Base-by-base conservation (phyloP, 2,113 vertebrate genomes). In the Calyptomena viridis region DNA sequence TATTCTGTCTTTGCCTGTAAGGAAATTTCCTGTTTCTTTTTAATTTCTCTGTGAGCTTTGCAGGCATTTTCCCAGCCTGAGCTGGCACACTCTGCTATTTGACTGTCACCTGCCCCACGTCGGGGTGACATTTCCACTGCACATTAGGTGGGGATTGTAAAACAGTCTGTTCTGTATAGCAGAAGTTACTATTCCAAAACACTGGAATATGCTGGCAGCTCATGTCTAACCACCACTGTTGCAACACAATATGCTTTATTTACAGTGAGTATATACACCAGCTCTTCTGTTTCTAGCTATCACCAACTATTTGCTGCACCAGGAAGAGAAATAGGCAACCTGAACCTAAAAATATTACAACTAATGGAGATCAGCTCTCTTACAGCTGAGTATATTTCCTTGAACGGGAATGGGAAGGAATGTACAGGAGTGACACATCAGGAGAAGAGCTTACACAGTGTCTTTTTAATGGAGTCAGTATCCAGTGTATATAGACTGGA, bases 271-370 rank as follows among this genome's bases (percentile, higher is more conserved):
- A 42, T 56, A 63, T 69, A 90, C 68, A 94, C 8, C 24, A 44
- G 64, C n/a, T 90, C 92, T 96, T 95, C 90, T 91, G 75, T 96
- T 93, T 95, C 92, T 77, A 90, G 78, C 79, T 86, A 92, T 92
- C 40, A 60, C 37, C 88, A 95, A 78, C 63, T 68, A 92, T 84
- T 93, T 93, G 47, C 49, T 21, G 22, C 63, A 73, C 71, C 64
- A 93, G 89, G 97, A 95, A 83, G 77, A 75, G 68, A 62, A 93
- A 78, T 4, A 84, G 56, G 22, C 30, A 74, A 39, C 92, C 44
- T 83, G 86, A 96, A 77, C 62, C 12, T 90, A 92, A 93, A 37
- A 79, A 18, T 42, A 64, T 16, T 33, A 46, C 39, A 93, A 84
- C 31, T 84, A 92, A 79, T 25, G 72, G 78, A 88, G 91, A 94